A percentile compares a stretch with the other conserved stretches of the same genome.
These are phyloP conservation scores for Aplocera efformata DNA, from an alignment of 2,888 invertebrate species.

Conservation along the genomic window DNA sequence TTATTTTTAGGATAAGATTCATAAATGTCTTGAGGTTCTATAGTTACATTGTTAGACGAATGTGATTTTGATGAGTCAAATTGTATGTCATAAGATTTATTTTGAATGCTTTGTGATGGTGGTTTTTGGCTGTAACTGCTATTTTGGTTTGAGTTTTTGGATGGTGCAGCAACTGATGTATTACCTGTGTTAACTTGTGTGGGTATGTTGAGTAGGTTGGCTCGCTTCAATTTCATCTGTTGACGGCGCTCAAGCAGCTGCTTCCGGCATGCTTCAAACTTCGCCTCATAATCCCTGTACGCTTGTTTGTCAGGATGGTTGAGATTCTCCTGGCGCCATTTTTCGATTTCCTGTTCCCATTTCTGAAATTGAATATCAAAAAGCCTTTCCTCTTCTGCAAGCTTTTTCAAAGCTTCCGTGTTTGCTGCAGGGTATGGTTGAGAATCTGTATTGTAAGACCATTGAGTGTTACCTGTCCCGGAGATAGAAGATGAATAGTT, in stretches of 20 bases:
- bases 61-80: conserved; percentile 28
- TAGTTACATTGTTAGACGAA: conserved; percentile 17
- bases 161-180: conserved; percentile 38
- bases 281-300: conserved; percentile 91
- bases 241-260: conserved; percentile 89
- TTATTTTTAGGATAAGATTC: conserved; percentile 43
- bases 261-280: conserved; percentile 91
- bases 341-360: conserved; percentile 95
- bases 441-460: conserved; percentile 42
- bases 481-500: conserved; percentile 34
- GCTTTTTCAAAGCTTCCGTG: conserved; percentile 61
- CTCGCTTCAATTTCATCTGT: conserved; percentile 87
- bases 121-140: conserved; percentile 28
- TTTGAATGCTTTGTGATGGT: conserved; percentile 26
- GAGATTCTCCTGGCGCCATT: conserved; percentile 94
- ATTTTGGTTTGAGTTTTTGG: conserved; percentile 29
- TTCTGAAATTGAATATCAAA: conserved; percentile 94
- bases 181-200: conserved; percentile 38
- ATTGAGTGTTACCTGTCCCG: conserved; percentile 50
- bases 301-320: conserved; percentile 95
- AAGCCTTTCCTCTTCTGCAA: conserved; percentile 86
- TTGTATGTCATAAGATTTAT: conserved; percentile 37
- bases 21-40: conserved; percentile 47
- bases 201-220: conserved; percentile 41
- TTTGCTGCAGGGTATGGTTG: conserved; percentile 38